Base-by-base conservation (phyloP, 35 echinoderm and acorn worm species). In the Amphiura filiformis region DNA sequence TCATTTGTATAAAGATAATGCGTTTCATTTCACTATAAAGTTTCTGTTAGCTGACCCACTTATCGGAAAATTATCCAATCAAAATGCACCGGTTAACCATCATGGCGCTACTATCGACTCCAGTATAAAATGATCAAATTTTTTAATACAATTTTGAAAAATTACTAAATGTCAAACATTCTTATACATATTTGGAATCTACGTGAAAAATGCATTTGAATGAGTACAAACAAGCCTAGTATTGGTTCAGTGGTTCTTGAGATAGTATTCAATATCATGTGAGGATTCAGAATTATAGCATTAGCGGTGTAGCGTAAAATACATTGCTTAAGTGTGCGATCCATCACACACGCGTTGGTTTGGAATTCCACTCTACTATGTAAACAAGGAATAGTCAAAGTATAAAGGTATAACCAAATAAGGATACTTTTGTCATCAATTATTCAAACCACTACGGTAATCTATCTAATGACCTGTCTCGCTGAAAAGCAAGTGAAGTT, bases 391-490 rank as follows among this genome's bases (percentile, higher is more conserved):
- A 70, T 3, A 70, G 61, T 70, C 15, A 30, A 70, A 52, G 44
- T 52, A n/a, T 47, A 70, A 70, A 70, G 15, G 61, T 26, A 70
- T 70, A 70, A 70, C 61, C 61, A 70, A 70, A 70, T 70, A 18
- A 70, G 61, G 61, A 70, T 70, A 70, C 61, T 70, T 70, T 52
- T 70, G 26, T 70, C 61, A 70, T 70, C 61, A 70, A 70, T 70
- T 70, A 70, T 70, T 70, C 61, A 70, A 26, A 26, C 61, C 15
- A 70, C 61, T 13, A 30, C 28, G 61, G 61, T 70, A 70, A 70
- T 70, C 61, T 70, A 26, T n/a, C 61, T 70, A 70, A 70, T 70
- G 61, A 70, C 61, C 61, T 70, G 61, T 30, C 15, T 70, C 28
- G 61, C 26, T 70, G 28, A 18, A 70, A 70, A 70, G 61, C 28